phyloP scores from a whole-genome alignment of 2,797 vertebrate genomes.

The Alauda arvensis region DNA sequence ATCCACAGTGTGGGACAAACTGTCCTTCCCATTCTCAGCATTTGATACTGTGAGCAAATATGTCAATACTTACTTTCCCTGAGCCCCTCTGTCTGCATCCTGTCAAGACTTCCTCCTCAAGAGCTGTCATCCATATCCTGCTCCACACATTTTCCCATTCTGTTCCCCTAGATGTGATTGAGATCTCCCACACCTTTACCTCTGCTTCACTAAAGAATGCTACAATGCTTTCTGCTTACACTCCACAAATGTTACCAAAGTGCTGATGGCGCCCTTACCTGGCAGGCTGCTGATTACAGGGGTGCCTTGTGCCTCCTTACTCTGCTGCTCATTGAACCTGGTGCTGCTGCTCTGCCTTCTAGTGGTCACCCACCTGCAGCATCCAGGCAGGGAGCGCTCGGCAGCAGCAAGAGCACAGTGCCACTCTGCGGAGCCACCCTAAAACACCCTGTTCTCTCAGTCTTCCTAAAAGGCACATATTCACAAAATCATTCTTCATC shows the following conservation, averaged over 20 bases:
- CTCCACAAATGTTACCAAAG: background rate
- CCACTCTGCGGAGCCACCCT: background rate
- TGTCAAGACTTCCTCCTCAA: background rate
- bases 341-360: background rate
- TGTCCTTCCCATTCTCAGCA: background rate
- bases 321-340: background rate
- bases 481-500: background rate
- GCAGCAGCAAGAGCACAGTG: background rate
- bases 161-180: background rate
- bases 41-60: background rate
- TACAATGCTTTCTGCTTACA: background rate
- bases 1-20: background rate
- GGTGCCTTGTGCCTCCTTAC: background rate
- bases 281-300: background rate
- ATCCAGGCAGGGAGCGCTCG: rapidly evolving
- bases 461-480: background rate
- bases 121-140: background rate
- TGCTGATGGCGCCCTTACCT: background rate
- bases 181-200: background rate
- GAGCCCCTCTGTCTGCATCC: background rate
- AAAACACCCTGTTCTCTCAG: background rate
- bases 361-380: background rate
- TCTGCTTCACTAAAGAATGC: background rate
- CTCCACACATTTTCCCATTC: background rate
- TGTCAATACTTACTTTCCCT: background rate